Evolutionary conservation across 2,113 vertebrate species (phyloP), one percentile per base, ranked within the genome.

Genomic region (Osmerus mordax): DNA sequence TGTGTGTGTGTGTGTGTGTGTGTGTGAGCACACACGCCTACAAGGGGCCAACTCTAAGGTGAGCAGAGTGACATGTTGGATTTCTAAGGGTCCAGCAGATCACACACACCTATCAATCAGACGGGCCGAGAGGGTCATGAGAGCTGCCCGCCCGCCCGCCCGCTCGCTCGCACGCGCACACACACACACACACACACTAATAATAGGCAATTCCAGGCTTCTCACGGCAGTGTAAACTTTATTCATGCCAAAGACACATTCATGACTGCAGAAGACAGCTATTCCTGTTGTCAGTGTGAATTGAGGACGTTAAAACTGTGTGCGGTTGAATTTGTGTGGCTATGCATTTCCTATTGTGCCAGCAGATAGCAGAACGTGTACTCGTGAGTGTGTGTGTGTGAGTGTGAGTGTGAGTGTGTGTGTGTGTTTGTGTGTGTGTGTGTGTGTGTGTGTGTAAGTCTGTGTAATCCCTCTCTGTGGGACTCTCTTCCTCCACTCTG

Each of bases 31-130:
- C 16, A 11, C 15, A 11, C 15, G 11, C 15, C 52, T 7, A 55
- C 53, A 87, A 78, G 32, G 36, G 65, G 41, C 65, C 65, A 67
- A 15, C 16, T 53, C 65, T 41, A 41, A 67, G 65, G 65, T 59
- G 62, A 62, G 6, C 62, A 62, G 73, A 76, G 69, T 70, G 69
- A 79, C 79, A 83, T 84, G 71, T 84, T 74, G 80, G 82, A 85
- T 83, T 83, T 88, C 81, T 81, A 75, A 78, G 80, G 78, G 86
- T 84, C 82, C 79, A 79, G 86, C 86, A 86, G 89, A 88, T 88
- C 87, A 89, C 78, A 82, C 79, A 78, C 82, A 87, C 87, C 83
- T 87, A 80, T 89, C 89, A 90, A 88, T 90, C 89, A 86, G 76
- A 69, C 65, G 19, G 8, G 8, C 4, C 28, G 25, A 67, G 18